phyloP scores from a whole-genome alignment of 53 echinoderm and acorn worm species.

The Stichopus horrens region DNA sequence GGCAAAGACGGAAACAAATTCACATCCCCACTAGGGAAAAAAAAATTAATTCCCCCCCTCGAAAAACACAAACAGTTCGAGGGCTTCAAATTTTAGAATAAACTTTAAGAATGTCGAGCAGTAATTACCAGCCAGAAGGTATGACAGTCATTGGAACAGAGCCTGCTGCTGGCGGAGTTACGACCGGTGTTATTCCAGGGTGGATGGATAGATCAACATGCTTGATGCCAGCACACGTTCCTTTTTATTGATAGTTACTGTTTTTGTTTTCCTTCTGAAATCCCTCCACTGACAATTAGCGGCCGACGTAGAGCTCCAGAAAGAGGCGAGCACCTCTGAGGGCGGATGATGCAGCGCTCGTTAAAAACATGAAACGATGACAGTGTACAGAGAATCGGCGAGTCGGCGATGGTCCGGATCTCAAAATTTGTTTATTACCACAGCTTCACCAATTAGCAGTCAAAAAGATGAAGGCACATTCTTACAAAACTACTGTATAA shows the following conservation, averaged over 20 bases:
- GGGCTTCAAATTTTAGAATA: neutral
- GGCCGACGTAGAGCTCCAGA: too few relatives aligned
- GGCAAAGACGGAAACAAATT: neutral
- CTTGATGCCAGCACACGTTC: conserved; percentile 23
- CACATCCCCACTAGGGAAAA: neutral
- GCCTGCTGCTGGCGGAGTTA: conserved; percentile 4
- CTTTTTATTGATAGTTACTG: too few relatives aligned
- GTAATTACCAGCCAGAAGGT: neutral
- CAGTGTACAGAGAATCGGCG: too few relatives aligned
- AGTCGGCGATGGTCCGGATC: too few relatives aligned
- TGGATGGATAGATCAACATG: conserved; percentile 25
- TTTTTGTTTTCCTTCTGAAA: neutral
- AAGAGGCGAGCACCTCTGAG: too few relatives aligned
- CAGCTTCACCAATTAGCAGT: too few relatives aligned
- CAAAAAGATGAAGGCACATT: too few relatives aligned
- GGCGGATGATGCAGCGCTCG: too few relatives aligned
- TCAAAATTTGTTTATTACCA: too few relatives aligned
- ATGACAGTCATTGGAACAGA: neutral
- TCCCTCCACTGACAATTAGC: neutral
- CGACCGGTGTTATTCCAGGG: conserved; percentile 21
- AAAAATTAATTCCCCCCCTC: neutral
- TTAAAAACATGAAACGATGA: too few relatives aligned
- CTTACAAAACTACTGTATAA: too few relatives aligned
- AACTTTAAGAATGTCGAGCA: neutral
- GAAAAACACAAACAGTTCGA: neutral